Evolutionary conservation across 2,797 vertebrate species (phyloP).

Genomic region (Falco berigora): DNA sequence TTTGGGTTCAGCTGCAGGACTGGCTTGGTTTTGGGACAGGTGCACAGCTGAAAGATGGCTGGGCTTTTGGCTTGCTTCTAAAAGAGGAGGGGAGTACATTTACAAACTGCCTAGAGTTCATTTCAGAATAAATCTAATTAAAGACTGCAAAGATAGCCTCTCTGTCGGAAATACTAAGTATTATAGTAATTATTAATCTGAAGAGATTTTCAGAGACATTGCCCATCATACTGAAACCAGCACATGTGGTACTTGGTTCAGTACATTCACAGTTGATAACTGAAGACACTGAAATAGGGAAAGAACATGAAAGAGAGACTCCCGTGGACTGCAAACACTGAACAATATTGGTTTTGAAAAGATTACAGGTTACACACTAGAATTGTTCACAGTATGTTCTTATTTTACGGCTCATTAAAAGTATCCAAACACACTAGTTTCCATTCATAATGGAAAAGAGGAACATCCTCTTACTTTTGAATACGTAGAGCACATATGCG

Average conservation of each 20-base stretch:
- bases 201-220: neutral
- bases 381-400: neutral
- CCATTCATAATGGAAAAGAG: neutral
- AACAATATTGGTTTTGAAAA: neutral
- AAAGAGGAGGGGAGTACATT: neutral
- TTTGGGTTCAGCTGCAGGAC: neutral
- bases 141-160: neutral
- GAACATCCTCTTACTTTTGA: neutral
- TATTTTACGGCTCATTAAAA: neutral
- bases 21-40: neutral
- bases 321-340: neutral
- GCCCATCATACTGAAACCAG: neutral
- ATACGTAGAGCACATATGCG: neutral
- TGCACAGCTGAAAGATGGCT: neutral
- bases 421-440: neutral
- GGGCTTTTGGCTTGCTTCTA: neutral
- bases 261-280: neutral
- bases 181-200: conserved; percentile 1
- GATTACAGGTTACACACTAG: neutral
- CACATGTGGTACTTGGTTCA: neutral
- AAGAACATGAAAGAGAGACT: neutral
- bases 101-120: neutral
- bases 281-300: neutral
- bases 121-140: neutral
- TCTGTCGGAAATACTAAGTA: neutral